phyloP scores from a whole-genome alignment of 2,888 invertebrate genomes.

The Caenorhabditis japonica region DNA sequence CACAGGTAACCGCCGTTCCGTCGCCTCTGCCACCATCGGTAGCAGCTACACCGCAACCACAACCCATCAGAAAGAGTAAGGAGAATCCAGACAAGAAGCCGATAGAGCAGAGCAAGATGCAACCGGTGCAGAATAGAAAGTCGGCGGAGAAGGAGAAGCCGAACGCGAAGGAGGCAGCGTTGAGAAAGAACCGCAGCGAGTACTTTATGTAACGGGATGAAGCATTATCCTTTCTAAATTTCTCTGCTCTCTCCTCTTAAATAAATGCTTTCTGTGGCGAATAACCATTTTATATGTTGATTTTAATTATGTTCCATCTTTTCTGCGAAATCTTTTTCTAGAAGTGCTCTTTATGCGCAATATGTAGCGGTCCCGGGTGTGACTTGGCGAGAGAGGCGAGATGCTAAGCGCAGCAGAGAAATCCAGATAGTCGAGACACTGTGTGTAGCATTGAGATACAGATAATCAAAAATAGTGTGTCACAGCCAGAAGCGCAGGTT shows the following conservation, averaged over 20 bases:
- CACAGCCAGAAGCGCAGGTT: no score
- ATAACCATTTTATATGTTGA: no score
- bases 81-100: not conserved
- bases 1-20: not conserved
- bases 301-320: no score
- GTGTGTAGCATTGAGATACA: no score
- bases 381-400: no score
- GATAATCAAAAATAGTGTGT: no score
- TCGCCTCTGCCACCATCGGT: not conserved
- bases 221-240: not conserved
- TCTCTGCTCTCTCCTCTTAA: not conserved
- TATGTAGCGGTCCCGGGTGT: no score
- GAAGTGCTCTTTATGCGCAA: no score
- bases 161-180: not conserved
- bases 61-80: not conserved
- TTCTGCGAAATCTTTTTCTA: no score
- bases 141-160: not conserved
- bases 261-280: not conserved
- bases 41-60: not conserved
- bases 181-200: slow-evolving; percentile 6
- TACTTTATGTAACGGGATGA: slow-evolving; percentile 8
- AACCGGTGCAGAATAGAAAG: not conserved
- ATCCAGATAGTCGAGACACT: no score
- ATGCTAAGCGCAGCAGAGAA: no score
- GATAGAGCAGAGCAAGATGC: not conserved